Conservation (phyloP, 1,140 invertebrate species). For the Megalonaias nervosa region DNA sequence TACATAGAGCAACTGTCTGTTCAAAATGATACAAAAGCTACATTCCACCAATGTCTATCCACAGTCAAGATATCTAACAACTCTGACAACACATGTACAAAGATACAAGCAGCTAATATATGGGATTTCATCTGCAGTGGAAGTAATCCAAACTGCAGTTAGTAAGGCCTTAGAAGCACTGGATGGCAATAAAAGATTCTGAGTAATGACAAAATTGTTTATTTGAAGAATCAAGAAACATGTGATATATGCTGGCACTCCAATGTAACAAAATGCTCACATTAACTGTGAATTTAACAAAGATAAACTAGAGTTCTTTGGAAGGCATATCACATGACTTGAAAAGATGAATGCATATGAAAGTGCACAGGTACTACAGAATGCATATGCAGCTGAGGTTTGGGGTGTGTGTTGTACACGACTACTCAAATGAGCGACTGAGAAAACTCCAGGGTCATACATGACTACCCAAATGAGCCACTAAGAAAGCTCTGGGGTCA, state of each 20-base stretch:
- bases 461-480: no score
- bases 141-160: slow-evolving; percentile 35
- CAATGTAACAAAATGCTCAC: no score
- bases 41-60: slow-evolving; percentile 31
- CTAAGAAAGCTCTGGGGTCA: no score
- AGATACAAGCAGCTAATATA: slow-evolving; percentile 41
- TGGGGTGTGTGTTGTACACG: no score
- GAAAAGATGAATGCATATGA: no score
- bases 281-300: no score
- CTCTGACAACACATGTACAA: slow-evolving; percentile 34
- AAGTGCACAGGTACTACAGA: no score
- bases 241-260: neutral
- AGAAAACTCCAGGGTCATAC: no score
- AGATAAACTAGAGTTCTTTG: no score
- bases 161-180: neutral
- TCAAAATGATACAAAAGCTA: slow-evolving; percentile 34
- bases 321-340: no score
- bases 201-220: slow-evolving; percentile 22
- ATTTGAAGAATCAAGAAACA: slow-evolving; percentile 11
- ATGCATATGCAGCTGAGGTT: no score
- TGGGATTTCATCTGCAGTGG: slow-evolving; percentile 36
- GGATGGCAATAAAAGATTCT: neutral
- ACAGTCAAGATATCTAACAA: slow-evolving; percentile 34
- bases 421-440: no score
- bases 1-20: slow-evolving; percentile 29